Evolutionary conservation across 2,888 invertebrate species (phyloP), one percentile per base, ranked within the genome.

Genomic region (Agrotis puta): DNA sequence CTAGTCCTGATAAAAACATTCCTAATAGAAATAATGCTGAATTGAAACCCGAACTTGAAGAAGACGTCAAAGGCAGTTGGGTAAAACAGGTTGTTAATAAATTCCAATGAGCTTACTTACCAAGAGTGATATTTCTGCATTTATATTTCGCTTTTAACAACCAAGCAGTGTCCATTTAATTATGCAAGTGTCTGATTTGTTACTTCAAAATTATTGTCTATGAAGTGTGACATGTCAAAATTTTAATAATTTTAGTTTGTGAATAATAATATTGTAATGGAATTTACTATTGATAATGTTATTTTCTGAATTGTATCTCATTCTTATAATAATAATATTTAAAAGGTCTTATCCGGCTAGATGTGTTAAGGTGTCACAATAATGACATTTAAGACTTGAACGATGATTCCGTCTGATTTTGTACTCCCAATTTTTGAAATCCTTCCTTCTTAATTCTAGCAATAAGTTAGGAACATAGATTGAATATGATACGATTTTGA

Each of bases 71-170:
- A 92, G 97, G 97, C 45, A 96, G 96, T 85, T 98, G 98, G 98
- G 98, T 98, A 0, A 97, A 97, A 87, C 97, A 98, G 86, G 97
- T 98, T 86, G 97, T 98, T 18, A 97, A 97, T 83, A 97, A 97
- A 94, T 97, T 98, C 88, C 97, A 98, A 96, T 97, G 89, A 94
- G 86, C 85, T 91, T 89, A 83, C 70, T 90, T 89, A 83, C 2
- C 61, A 75, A 47, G 64, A 87, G 89, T 91, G 90, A 89, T 90
- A 89, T 78, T 82, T 86, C 85, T 92, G 93, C 93, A 95, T 94
- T 94, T 94, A 93, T 85, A 84, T 61, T 68, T 56, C 59, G 48
- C 14, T n/a, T 61, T 39, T 45, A 69, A 56, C 77, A 63, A 45
- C 82, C 65, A 67, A 70, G 72, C 70, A 64, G 54, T 53, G 43